Conservation (phyloP, 92 coral and sea anemone genomes). For the Epizoanthus fatuus region DNA sequence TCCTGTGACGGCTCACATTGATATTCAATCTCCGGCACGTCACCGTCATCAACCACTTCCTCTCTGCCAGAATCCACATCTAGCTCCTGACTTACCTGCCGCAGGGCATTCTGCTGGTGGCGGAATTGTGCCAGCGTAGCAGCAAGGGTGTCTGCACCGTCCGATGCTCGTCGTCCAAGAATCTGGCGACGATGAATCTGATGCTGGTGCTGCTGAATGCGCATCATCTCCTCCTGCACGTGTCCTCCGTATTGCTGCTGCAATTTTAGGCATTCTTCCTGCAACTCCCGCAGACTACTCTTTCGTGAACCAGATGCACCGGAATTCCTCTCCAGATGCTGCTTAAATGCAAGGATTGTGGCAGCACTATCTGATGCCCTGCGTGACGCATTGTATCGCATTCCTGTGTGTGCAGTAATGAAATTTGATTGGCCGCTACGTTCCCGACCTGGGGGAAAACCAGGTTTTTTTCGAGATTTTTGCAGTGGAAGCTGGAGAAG, state of each 20-base stretch:
- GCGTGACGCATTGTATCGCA: constrained; percentile 88
- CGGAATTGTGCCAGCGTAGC: constrained; percentile 91
- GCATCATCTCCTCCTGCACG: constrained; percentile 86
- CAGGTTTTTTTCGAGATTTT: constrained; percentile 84
- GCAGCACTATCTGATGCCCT: constrained; percentile 99
- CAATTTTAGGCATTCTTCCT: constrained; percentile 92
- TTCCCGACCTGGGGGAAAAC: constrained; percentile 91
- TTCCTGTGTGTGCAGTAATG: constrained; percentile 89
- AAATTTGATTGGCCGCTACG: constrained; percentile 80
- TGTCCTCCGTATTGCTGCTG: constrained; percentile 92
- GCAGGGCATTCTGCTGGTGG: constrained; percentile 75
- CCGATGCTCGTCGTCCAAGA: constrained; percentile 93
- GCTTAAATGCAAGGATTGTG: constrained; percentile 96
- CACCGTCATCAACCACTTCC: constrained; percentile 52
- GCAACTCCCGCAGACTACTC: constrained; percentile 91
- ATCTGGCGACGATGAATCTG: constrained; percentile 81
- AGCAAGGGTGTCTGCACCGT: constrained; percentile 91
- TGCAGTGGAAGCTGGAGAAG: constrained; percentile 87
- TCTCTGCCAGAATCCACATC: constrained; percentile 74
- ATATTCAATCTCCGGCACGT: constrained; percentile 67
- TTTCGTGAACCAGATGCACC: constrained; percentile 87
- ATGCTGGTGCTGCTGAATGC: constrained; percentile 93
- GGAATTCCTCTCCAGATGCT: constrained; percentile 87
- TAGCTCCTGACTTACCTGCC: constrained; percentile 82
- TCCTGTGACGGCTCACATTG: constrained; percentile 80